Evolutionary conservation across 2,113 vertebrate species (phyloP).

Genomic region (Parus major): DNA sequence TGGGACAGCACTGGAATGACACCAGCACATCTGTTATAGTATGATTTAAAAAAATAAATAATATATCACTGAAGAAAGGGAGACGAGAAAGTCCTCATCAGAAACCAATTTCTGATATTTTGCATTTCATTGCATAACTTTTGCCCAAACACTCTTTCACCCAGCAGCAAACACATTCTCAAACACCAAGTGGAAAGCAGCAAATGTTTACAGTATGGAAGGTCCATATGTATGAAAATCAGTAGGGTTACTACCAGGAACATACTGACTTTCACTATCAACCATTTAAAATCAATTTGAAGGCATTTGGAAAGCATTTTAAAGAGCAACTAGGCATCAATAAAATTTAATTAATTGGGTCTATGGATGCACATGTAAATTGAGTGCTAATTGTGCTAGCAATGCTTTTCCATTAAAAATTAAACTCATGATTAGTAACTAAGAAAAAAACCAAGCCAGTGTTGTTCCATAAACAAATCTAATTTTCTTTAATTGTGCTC

Average conservation of each 20-base stretch:
- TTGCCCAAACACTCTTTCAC: not conserved
- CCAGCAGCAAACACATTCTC: not conserved
- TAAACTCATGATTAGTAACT: constrained; percentile 78
- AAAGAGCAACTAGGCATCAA: constrained; percentile 81
- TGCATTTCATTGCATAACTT: not conserved
- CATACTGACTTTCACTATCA: constrained; percentile 66
- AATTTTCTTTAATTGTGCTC: constrained; percentile 63
- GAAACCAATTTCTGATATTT: not conserved
- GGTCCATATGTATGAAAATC: constrained; percentile 33
- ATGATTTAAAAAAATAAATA: not conserved
- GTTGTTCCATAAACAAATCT: constrained; percentile 69
- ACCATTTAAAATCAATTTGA: constrained; percentile 80
- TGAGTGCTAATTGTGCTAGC: constrained; percentile 82
- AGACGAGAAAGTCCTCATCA: not conserved
- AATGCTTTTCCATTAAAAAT: constrained; percentile 83
- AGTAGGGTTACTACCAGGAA: constrained; percentile 31
- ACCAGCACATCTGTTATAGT: not conserved
- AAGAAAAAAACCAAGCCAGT: constrained; percentile 42
- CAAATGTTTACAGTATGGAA: not conserved
- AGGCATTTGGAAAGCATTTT: constrained; percentile 81
- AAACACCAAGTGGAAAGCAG: not conserved
- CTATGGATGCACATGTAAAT: constrained; percentile 82
- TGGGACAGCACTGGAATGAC: not conserved
- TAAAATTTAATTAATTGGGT: constrained; percentile 85
- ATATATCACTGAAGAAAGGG: not conserved